Evolutionary conservation across 2,113 vertebrate genomes (phyloP).

Genomic region (Ariopsis seemanni): DNA sequence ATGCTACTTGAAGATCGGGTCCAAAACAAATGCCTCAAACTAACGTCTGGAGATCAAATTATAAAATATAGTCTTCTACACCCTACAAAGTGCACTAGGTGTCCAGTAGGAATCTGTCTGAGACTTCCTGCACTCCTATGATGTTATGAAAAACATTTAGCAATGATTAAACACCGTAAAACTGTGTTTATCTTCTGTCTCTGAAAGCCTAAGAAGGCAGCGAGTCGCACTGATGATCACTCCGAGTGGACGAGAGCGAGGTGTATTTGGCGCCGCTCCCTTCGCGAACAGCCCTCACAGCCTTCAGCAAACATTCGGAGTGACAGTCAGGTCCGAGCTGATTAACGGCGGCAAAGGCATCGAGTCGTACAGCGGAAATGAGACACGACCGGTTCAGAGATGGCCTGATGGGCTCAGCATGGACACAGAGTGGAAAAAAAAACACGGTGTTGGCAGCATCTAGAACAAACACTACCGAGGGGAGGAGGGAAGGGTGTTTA

Average conservation of each 20-base stretch:
- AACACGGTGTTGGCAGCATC: neutral
- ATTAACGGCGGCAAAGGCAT: constrained; percentile 75
- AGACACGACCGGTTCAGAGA: constrained; percentile 81
- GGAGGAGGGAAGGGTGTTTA: neutral
- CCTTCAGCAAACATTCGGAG: constrained; percentile 65
- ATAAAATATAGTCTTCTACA: neutral
- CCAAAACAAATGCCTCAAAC: neutral
- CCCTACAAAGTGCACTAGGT: neutral
- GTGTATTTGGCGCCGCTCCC: constrained; percentile 54
- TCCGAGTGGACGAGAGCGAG: constrained; percentile 35
- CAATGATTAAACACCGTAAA: constrained; percentile 68
- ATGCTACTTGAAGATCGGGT: neutral
- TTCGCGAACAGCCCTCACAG: constrained; percentile 40
- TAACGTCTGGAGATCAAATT: neutral
- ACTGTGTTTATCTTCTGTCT: constrained; percentile 72
- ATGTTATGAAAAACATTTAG: constrained; percentile 73
- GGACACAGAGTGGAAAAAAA: neutral
- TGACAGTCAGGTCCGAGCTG: constrained; percentile 67
- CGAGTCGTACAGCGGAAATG: constrained; percentile 79
- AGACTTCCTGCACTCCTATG: constrained; percentile 49
- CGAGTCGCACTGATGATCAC: constrained; percentile 52
- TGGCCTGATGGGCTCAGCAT: constrained; percentile 58
- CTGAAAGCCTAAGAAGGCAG: constrained; percentile 54
- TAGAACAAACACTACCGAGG: neutral
- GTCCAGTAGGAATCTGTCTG: constrained; percentile 17